Evolutionary conservation across 2,113 vertebrate species (phyloP), one percentile per base, ranked within the genome.

Genomic region (Elephas maximus): DNA sequence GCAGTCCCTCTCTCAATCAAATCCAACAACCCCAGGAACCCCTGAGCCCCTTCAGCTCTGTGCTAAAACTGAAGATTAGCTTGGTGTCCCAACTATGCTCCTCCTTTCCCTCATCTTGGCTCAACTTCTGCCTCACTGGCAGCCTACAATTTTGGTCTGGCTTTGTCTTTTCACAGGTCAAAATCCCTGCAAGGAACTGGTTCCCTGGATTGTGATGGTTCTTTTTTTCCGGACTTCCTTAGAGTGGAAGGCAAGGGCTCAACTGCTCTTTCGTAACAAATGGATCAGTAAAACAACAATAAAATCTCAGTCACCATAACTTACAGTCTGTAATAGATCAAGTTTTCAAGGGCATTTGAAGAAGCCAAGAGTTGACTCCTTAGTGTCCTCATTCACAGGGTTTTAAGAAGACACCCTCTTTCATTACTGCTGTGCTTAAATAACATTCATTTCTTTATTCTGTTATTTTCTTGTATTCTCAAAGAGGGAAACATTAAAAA

Each of bases 271-370:
- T 95, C 85, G 44, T 65, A 48, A 97, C 92, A 90, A 98, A 92
- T 86, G 57, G 78, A 89, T 96, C 88, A 80, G 84, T 94, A 90
- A 96, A 98, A 97, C 87, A 95, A 88, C 90, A 92, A 95, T 88
- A 97, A 95, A 97, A 95, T 71, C 85, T 74, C 6, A 6, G 30
- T 78, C 69, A 93, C 74, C 57, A n/a, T 88, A 95, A 96, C 51
- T 95, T n/a, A 86, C 67, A 91, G 57, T 51, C 53, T 95, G 60
- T 90, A 95, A 95, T 18, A 96, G 91, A 97, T 63, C 62, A 93
- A 95, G 78, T 57, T 44, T 48, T 88, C 71, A 71, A 5, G 28
- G 93, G 74, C 78, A 95, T 67, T 94, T 83, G 95, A 97, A 78
- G 53, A 93, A 95, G 73, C 79, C 93, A 94, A 86, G 53, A 95